These are phyloP conservation scores for Chironex yamaguchii DNA, from an alignment of 30 jellyfish, hydroid and myxozoan genomes.

Conservation along the genomic window DNA sequence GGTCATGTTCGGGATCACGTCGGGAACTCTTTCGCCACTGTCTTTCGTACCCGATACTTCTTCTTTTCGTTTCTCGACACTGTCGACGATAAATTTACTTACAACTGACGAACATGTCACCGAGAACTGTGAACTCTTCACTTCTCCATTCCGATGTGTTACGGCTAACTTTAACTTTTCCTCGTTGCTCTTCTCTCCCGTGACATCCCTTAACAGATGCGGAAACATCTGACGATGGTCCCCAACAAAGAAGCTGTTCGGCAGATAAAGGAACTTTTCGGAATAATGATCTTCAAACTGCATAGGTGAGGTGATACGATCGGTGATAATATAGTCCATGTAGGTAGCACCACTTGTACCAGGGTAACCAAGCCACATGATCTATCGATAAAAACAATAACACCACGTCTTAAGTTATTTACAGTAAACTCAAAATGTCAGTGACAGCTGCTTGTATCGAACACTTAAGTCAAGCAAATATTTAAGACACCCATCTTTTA, in stretches of 20 bases:
- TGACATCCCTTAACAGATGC: constrained; percentile 92
- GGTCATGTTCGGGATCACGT: constrained; percentile 86
- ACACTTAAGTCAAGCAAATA: no score
- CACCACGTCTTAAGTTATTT: no score
- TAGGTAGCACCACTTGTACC: constrained; percentile 99
- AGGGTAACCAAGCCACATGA: constrained; percentile 99
- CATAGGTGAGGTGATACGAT: constrained; percentile 92
- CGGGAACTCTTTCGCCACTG: constrained; percentile 99
- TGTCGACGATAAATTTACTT: constrained; percentile 76
- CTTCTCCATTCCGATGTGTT: constrained; percentile 27
- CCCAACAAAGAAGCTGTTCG: constrained; percentile 96
- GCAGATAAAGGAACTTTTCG: constrained; percentile 97
- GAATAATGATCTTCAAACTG: constrained; percentile 94
- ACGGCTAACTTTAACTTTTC: constrained; percentile 73
- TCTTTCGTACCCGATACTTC: constrained; percentile 98
- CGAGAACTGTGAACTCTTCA: constrained; percentile 48
- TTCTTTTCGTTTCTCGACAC: constrained; percentile 89
- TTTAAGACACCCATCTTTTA: no score
- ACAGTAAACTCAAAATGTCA: no score
- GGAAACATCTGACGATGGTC: constrained; percentile 99
- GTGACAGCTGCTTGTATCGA: no score
- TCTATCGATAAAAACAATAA: constrained; percentile 61
- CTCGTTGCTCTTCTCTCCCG: constrained; percentile 93
- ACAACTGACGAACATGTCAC: constrained; percentile 89
- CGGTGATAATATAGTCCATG: constrained; percentile 98